Percentiles rank a stretch among this genome's conserved stretches.
These are phyloP conservation scores for Procambarus virginalis DNA, from an alignment of 1,140 invertebrate species.

Conservation along the genomic window DNA sequence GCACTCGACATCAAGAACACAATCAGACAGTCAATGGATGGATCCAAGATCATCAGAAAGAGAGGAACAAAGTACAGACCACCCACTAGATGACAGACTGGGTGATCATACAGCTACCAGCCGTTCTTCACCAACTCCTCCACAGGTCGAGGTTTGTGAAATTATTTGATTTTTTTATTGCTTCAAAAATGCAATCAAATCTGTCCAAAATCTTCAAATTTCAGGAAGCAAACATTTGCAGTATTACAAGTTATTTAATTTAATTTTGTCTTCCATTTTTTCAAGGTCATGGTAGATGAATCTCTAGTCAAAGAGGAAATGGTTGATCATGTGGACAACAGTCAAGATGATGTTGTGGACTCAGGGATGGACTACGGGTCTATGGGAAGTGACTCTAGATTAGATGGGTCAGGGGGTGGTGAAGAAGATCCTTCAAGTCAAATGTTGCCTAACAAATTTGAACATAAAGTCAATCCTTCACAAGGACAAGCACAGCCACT, in stretches of 20 bases:
- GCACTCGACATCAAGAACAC: conserved; percentile 15
- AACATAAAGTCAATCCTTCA: conserved; percentile 28
- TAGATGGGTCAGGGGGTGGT: conserved; percentile 36
- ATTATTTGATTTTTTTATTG: background rate
- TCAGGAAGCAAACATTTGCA: too few relatives aligned
- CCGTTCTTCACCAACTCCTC: conserved; percentile 28
- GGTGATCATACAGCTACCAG: conserved; percentile 19
- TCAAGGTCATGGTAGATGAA: conserved; percentile 54
- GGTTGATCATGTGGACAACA: conserved; percentile 31
- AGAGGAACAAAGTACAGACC: conserved; percentile 34
- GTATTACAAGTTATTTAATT: background rate
- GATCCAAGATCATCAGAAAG: conserved; percentile 16
- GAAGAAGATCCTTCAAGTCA: conserved; percentile 31
- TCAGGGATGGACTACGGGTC: conserved; percentile 64
- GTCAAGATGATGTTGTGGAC: conserved; percentile 46
- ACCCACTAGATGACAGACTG: conserved; percentile 37
- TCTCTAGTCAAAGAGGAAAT: conserved; percentile 63
- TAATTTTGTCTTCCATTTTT: background rate
- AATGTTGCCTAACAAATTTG: conserved; percentile 53
- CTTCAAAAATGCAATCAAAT: too few relatives aligned
- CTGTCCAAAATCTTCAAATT: too few relatives aligned
- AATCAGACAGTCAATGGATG: conserved; percentile 33
- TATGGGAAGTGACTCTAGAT: conserved; percentile 49
- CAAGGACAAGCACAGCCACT: conserved; percentile 59
- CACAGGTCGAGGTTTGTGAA: conserved; percentile 51